phyloP scores from a whole-genome alignment of 2,888 invertebrate species.

The Lycia hirtaria region DNA sequence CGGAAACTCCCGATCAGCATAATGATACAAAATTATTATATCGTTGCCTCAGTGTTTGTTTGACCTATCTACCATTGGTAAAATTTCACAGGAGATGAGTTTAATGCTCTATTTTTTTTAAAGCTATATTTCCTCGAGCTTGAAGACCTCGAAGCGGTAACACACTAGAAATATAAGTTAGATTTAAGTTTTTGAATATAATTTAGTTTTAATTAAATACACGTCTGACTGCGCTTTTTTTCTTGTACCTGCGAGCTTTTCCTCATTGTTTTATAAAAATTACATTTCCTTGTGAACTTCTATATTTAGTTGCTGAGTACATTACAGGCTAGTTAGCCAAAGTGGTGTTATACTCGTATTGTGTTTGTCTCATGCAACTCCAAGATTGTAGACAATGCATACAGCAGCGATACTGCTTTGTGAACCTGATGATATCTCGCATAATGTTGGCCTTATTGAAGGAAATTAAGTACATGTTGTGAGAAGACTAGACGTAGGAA shows the following conservation, averaged over 20 bases:
- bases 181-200: too few relatives aligned
- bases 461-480: constrained; percentile 26
- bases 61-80: too few relatives aligned
- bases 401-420: constrained; percentile 30
- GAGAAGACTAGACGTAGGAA: constrained; percentile 15
- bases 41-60: too few relatives aligned
- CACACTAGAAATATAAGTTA: too few relatives aligned
- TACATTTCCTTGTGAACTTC: constrained; percentile 16
- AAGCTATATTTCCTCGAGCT: too few relatives aligned
- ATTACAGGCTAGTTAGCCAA: constrained; percentile 22
- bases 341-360: constrained; percentile 43
- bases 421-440: constrained; percentile 24
- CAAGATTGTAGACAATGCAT: constrained; percentile 28
- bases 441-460: constrained; percentile 19
- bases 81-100: too few relatives aligned
- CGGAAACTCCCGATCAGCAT: too few relatives aligned
- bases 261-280: neutral
- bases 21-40: too few relatives aligned
- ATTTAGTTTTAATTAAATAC: too few relatives aligned
- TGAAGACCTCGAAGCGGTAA: too few relatives aligned
- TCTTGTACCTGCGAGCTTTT: neutral
- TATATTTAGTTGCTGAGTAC: constrained; percentile 19
- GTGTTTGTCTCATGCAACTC: constrained; percentile 39
- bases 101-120: too few relatives aligned
- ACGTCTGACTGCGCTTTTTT: neutral